These are phyloP conservation scores for Austrolebias charrua DNA, from an alignment of 2,797 vertebrate species.

Conservation along the genomic window DNA sequence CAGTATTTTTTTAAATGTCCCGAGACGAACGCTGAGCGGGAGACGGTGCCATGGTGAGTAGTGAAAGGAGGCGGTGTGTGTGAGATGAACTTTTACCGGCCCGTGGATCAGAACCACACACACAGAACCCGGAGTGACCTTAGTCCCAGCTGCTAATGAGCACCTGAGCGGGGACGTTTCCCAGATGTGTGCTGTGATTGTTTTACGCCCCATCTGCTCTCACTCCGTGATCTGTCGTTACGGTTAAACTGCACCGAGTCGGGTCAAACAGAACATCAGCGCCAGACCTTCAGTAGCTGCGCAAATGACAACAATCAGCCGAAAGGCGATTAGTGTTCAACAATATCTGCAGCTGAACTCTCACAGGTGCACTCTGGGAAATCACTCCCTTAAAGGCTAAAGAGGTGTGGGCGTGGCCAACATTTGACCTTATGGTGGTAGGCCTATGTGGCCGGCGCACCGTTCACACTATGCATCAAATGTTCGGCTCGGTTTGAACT, in stretches of 20 bases:
- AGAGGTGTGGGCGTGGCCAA: not conserved
- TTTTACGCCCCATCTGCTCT: constrained; percentile 61
- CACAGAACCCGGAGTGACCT: too few species aligned
- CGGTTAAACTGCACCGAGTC: constrained; percentile 31
- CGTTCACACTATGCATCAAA: too few species aligned
- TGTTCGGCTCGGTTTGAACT: too few species aligned
- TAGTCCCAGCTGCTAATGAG: constrained; percentile 2
- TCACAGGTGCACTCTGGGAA: not conserved
- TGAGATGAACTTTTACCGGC: too few species aligned
- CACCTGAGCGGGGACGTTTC: constrained; percentile 7
- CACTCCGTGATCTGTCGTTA: constrained; percentile 40
- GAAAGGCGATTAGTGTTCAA: not conserved
- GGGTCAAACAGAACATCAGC: constrained; percentile 49
- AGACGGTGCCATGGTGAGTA: too few species aligned
- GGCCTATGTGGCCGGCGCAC: too few species aligned
- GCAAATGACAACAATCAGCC: constrained; percentile 1
- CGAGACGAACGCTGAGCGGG: too few species aligned
- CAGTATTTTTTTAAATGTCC: too few species aligned
- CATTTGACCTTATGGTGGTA: not conserved
- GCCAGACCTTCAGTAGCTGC: constrained; percentile 7
- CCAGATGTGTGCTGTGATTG: constrained; percentile 42
- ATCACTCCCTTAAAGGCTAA: not conserved
- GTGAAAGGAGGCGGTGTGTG: too few species aligned
- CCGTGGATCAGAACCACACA: too few species aligned
- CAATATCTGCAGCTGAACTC: not conserved